Evolutionary conservation across 2,888 invertebrate genomes (phyloP).

Genomic region (Agrilus cyanescens): DNA sequence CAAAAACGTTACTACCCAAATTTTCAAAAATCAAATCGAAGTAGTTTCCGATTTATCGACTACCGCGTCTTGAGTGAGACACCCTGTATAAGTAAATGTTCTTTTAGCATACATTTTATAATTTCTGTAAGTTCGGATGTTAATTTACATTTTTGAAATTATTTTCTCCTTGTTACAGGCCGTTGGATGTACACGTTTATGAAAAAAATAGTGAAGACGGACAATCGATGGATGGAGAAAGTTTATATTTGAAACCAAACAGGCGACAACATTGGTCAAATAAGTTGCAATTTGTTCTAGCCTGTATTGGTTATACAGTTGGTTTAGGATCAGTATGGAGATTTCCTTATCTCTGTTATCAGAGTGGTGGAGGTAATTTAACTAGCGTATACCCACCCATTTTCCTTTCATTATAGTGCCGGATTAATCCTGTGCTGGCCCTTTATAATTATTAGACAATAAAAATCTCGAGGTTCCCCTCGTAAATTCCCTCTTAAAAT

Average conservation of each 20-base stretch:
- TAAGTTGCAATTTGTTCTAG: constrained; percentile 79
- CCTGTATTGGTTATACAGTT: constrained; percentile 80
- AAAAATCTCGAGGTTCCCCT: too few species aligned
- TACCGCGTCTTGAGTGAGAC: too few species aligned
- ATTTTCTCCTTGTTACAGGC: constrained; percentile 38
- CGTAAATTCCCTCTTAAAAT: too few species aligned
- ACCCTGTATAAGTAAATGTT: too few species aligned
- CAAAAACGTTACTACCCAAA: too few species aligned
- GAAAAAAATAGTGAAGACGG: constrained; percentile 67
- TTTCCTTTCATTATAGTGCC: too few species aligned
- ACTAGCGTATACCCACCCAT: too few species aligned
- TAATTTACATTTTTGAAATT: not conserved
- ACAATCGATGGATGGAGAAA: constrained; percentile 55
- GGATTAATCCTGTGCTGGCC: too few species aligned
- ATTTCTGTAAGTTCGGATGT: not conserved
- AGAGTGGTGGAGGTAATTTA: constrained; percentile 71
- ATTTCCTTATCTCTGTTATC: constrained; percentile 85
- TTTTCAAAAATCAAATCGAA: too few species aligned
- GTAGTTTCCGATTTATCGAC: too few species aligned
- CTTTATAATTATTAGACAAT: too few species aligned
- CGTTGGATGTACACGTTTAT: constrained; percentile 60
- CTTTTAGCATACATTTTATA: too few species aligned
- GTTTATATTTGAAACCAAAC: constrained; percentile 54
- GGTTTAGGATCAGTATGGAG: constrained; percentile 86
- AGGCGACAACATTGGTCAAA: constrained; percentile 77